Percentiles rank a stretch among this genome's conserved stretches.
phyloP scores from a whole-genome alignment of 2,113 vertebrate species.

The Bettongia penicillata region DNA sequence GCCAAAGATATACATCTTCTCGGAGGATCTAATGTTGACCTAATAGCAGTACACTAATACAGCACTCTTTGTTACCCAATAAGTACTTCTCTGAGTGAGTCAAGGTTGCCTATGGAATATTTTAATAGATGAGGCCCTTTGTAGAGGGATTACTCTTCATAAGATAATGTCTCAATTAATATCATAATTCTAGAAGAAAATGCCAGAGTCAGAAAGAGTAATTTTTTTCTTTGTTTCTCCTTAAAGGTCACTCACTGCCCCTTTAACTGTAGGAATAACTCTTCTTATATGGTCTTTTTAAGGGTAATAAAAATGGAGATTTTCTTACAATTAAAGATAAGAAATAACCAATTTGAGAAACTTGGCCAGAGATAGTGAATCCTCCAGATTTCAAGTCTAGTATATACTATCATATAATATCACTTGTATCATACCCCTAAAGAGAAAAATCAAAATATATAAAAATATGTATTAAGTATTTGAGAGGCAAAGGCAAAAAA shows the following conservation, averaged over 20 bases:
- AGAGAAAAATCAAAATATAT: not conserved
- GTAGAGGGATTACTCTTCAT: not conserved
- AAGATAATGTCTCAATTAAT: conserved; percentile 28
- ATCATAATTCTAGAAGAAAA: not conserved
- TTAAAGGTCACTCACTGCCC: not conserved
- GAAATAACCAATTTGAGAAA: not conserved
- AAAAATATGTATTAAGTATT: not conserved
- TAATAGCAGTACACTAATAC: not conserved
- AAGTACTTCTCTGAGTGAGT: not conserved
- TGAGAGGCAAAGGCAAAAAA: not conserved
- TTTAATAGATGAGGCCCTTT: not conserved
- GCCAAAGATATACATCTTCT: not conserved
- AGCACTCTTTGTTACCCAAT: not conserved
- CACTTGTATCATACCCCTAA: not conserved
- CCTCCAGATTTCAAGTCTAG: not conserved
- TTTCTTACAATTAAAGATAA: conserved; percentile 22
- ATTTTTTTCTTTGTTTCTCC: conserved; percentile 47
- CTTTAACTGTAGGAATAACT: not conserved
- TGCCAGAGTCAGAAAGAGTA: not conserved
- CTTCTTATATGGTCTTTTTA: not conserved
- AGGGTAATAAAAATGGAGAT: conserved; percentile 11
- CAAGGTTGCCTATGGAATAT: not conserved
- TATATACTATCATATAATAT: not conserved
- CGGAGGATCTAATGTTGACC: not conserved
- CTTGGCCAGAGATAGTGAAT: not conserved